phyloP scores from a whole-genome alignment of 2,888 invertebrate genomes.

The Philonicus albiceps region DNA sequence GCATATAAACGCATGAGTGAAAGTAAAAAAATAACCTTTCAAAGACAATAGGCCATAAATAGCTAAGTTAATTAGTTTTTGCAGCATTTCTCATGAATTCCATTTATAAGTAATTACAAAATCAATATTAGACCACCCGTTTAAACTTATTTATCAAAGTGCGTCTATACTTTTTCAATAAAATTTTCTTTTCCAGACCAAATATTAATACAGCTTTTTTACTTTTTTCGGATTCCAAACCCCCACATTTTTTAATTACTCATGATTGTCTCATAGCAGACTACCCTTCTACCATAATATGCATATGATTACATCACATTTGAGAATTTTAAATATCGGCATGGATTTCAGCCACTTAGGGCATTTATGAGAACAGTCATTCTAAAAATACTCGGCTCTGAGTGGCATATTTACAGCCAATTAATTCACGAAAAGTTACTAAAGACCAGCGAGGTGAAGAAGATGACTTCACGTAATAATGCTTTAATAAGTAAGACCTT shows the following conservation, averaged over 20 bases:
- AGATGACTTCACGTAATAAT: background rate
- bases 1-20: no score
- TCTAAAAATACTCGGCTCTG: background rate
- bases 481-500: background rate
- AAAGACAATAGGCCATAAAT: no score
- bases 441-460: background rate
- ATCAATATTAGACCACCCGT: no score
- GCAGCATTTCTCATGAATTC: no score
- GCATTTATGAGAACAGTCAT: background rate
- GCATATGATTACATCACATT: background rate
- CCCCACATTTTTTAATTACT: background rate
- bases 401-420: slow-evolving; percentile 3
- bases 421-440: background rate
- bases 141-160: no score
- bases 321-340: background rate
- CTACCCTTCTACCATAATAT: background rate
- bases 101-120: no score
- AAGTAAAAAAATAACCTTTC: no score
- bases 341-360: background rate
- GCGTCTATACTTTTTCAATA: no score
- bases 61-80: no score
- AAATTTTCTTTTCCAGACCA: background rate
- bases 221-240: background rate
- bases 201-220: background rate
- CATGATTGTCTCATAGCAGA: background rate